Conservation (phyloP, 30 jellyfish, hydroid and myxozoan genomes). For the Aurelia sp. region DNA sequence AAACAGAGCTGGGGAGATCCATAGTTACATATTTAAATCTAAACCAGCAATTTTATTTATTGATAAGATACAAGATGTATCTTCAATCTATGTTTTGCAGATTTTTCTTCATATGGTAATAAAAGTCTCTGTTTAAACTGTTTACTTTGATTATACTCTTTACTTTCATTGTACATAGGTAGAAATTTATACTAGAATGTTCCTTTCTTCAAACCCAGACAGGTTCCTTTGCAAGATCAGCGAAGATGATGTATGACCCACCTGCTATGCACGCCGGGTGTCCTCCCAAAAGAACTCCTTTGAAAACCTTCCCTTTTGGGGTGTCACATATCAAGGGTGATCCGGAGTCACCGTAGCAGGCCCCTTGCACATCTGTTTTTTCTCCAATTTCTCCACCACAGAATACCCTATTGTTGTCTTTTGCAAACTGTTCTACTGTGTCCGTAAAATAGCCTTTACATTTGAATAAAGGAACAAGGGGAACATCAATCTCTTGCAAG, state of each 20-base stretch:
- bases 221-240: conserved; percentile 12
- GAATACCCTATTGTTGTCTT: conserved; percentile 12
- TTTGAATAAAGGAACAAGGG: conserved; percentile 40
- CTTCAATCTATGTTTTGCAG: too few relatives aligned
- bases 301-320: conserved; percentile 1
- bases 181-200: too few relatives aligned
- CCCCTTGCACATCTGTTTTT: conserved; percentile 1
- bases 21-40: too few relatives aligned
- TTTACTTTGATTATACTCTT: too few relatives aligned
- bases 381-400: conserved; percentile 51
- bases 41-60: too few relatives aligned
- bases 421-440: conserved; percentile 32
- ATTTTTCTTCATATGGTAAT: too few relatives aligned
- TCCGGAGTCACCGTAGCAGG: conserved; percentile 70
- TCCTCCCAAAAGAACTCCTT: conserved; percentile 57
- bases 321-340: conserved; percentile 60
- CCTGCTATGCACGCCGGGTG: conserved; percentile 50
- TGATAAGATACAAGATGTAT: too few relatives aligned
- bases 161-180: too few relatives aligned
- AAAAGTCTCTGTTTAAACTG: too few relatives aligned
- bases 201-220: too few relatives aligned
- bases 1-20: too few relatives aligned
- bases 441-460: conserved; percentile 19
- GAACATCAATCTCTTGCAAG: conserved; percentile 51
- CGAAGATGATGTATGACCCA: conserved; percentile 15